Base-by-base conservation (phyloP, 2,113 vertebrate species). In the Hydrochoerus hydrochaeris region DNA sequence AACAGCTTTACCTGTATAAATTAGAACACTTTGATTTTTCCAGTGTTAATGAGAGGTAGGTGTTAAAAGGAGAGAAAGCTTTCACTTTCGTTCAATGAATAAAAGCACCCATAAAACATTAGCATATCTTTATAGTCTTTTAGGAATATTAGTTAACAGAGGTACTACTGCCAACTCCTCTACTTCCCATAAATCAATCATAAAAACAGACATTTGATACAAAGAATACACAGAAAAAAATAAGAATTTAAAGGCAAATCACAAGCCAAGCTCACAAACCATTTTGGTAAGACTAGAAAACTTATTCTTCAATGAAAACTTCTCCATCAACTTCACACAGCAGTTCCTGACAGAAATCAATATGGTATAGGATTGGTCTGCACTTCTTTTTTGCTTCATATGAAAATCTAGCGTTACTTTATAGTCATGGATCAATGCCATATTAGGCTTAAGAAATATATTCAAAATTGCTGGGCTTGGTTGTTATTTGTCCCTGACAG, bases 11-110 rank as follows among this genome's bases (percentile, higher is more conserved):
- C 41, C 63, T 63, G 49, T 10, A 38, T 46, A 88, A 16, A 30
- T 83, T 88, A 88, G 49, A 96, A 92, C 58, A 75, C 67, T 14
- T 54, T 75, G 54, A 90, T 19, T 86, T 86, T 89, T 71, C 60
- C 62, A 93, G 32, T 69, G 57, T 49, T 96, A 85, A 81, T 54
- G 58, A 52, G 14, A 93, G 24, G 17, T 75, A 24, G 67, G 32
- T 89, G n/a, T 77, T 78, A 69, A 92, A 97, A 85, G 9, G 22
- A 49, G 0, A 86, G n/a, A 62, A 94, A 85, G 67, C 30, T 73
- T 91, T 78, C 17, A n/a, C 20, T 85, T 67, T 60, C 38, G 78
- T 26, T 83, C 41, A 57, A 77, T 85, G 54, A 92, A 71, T 83
- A 82, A 77, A 94, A 91, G 30, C 19, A 52, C 54, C 19, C 75